These are phyloP conservation scores for Acanthoscelides obtectus DNA, from an alignment of 2,888 invertebrate genomes.

Conservation along the genomic window DNA sequence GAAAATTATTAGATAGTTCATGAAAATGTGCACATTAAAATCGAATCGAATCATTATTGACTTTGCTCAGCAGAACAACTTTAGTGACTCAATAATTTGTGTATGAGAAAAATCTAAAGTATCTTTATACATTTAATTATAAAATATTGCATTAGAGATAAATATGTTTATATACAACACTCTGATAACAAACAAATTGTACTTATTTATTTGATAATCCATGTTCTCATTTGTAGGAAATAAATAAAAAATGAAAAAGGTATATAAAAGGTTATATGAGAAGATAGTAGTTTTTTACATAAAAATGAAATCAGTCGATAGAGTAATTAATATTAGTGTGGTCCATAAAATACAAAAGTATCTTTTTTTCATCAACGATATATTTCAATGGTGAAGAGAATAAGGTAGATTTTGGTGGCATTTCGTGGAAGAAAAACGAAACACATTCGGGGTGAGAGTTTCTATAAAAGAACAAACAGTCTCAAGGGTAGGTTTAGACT, in stretches of 20 bases:
- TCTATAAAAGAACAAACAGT: slow-evolving; percentile 16
- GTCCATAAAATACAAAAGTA: not conserved
- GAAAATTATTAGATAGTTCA: not conserved
- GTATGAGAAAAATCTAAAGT: not conserved
- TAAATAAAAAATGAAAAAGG: not conserved
- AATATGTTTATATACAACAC: not conserved
- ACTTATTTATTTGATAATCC: not conserved
- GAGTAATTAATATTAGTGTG: not conserved
- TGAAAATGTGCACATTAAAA: not conserved
- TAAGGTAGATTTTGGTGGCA: not conserved
- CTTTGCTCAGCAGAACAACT: not conserved
- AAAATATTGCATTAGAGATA: not conserved
- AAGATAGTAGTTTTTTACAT: not conserved
- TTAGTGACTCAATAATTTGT: not conserved
- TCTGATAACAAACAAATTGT: not conserved
- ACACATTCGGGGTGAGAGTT: not conserved
- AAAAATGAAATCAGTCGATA: not conserved
- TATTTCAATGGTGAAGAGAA: not conserved
- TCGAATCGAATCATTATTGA: not conserved
- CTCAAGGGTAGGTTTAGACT: slow-evolving; percentile 12
- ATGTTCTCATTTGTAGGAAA: not conserved
- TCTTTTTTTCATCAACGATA: not conserved
- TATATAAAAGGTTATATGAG: not conserved
- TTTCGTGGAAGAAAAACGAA: not conserved
- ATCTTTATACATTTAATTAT: not conserved